phyloP scores from a whole-genome alignment of 2,113 vertebrate genomes.

The Tretioscincus oriximinensis region DNA sequence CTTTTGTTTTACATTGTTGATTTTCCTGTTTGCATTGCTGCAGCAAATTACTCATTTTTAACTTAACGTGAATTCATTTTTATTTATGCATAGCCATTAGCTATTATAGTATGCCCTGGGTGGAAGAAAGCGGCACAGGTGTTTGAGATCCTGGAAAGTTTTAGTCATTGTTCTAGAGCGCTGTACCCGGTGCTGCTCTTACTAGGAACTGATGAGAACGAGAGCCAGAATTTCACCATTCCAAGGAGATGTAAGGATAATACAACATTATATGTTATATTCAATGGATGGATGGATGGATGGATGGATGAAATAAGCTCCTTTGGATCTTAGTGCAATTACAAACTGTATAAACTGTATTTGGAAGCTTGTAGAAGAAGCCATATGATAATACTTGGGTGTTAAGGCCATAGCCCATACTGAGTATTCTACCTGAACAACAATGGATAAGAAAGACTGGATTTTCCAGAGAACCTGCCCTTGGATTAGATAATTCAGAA shows the following conservation, averaged over 20 bases:
- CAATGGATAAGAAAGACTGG: no score
- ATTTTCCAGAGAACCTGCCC: no score
- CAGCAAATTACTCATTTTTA: not conserved
- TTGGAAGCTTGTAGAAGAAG: not conserved
- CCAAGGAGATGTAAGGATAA: slow-evolving; percentile 80
- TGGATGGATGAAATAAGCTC: not conserved
- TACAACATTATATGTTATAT: not conserved
- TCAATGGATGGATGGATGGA: not conserved
- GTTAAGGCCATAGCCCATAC: not conserved
- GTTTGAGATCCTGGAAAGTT: slow-evolving; percentile 76
- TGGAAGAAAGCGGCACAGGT: slow-evolving; percentile 87
- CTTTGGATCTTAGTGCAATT: not conserved
- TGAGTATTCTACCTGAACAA: no score
- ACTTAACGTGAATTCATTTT: not conserved
- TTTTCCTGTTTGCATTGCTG: no score
- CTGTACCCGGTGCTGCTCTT: slow-evolving; percentile 76
- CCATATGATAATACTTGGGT: not conserved
- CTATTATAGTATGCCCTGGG: slow-evolving; percentile 84
- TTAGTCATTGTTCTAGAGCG: slow-evolving; percentile 30
- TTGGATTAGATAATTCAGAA: no score
- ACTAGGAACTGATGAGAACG: slow-evolving; percentile 79
- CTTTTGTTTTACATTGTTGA: no score
- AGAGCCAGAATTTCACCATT: slow-evolving; percentile 74
- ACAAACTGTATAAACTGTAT: not conserved
- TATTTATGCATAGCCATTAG: slow-evolving; percentile 78